Evolutionary conservation across 2,113 vertebrate genomes (phyloP).

Genomic region (Ciconia maguari): DNA sequence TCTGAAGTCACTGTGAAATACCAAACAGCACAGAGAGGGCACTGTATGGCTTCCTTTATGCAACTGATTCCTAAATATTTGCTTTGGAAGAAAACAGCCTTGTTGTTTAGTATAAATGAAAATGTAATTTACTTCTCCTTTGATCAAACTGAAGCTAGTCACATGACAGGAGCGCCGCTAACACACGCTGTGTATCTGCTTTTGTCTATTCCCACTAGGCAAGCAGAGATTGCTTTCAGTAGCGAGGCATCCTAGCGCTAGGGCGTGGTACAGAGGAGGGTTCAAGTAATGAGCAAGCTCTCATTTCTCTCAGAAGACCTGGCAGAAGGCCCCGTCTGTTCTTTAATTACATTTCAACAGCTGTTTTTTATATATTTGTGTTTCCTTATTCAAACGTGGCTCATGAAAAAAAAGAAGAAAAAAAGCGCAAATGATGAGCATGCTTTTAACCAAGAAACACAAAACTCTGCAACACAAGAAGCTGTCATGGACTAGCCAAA

Average conservation of each 20-base stretch:
- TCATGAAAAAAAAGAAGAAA: neutral
- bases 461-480: slow-evolving; percentile 29
- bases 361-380: slow-evolving; percentile 69
- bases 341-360: slow-evolving; percentile 72
- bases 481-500: slow-evolving; percentile 13
- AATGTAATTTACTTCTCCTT: slow-evolving; percentile 1
- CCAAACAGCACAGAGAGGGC: neutral
- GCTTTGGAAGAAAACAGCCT: slow-evolving; percentile 9
- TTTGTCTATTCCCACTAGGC: slow-evolving; percentile 22
- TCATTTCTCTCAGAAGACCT: slow-evolving; percentile 59
- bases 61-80: neutral
- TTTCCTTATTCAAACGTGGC: slow-evolving; percentile 62
- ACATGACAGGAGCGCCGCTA: neutral
- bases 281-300: slow-evolving; percentile 31
- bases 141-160: neutral
- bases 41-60: neutral
- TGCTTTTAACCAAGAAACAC: slow-evolving; percentile 33
- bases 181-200: neutral
- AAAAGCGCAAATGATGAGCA: slow-evolving; percentile 23
- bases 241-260: neutral
- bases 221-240: slow-evolving; percentile 18
- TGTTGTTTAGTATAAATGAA: slow-evolving; percentile 16
- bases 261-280: slow-evolving; percentile 1
- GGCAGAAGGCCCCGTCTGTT: slow-evolving; percentile 58
- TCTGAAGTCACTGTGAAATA: neutral